A percentile compares a stretch with the other conserved stretches of the same genome.
phyloP scores from a whole-genome alignment of 2,797 vertebrate species.

The Orestias chungarensis region DNA sequence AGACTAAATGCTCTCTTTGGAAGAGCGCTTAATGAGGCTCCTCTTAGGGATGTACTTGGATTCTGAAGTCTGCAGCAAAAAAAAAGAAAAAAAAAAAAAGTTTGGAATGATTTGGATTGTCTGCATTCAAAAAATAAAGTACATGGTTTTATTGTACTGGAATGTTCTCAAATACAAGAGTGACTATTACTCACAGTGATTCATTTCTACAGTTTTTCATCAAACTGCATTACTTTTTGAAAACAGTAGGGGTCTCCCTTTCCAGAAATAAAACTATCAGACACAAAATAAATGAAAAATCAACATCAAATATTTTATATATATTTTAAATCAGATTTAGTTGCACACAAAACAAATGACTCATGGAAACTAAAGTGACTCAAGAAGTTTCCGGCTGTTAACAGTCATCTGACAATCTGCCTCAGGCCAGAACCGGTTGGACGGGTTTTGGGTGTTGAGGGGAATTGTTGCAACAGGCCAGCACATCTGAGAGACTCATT shows the following conservation, averaged over 20 bases:
- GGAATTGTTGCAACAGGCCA: background rate
- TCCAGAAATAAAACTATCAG: background rate
- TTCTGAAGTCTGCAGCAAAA: background rate
- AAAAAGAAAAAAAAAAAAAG: background rate
- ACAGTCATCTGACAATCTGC: too few species aligned
- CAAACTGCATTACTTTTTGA: background rate
- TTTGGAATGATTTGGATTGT: background rate
- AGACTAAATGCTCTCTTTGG: conserved; percentile 34
- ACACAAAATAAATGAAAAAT: too few species aligned
- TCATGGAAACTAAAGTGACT: background rate
- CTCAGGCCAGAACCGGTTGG: conserved; percentile 48
- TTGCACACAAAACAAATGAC: background rate
- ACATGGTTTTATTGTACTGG: background rate
- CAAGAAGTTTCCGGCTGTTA: too few species aligned
- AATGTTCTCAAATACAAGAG: background rate
- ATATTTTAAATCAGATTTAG: background rate
- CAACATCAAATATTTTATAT: too few species aligned
- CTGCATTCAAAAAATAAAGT: background rate
- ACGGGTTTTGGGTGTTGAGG: conserved; percentile 23
- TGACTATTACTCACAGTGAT: too few species aligned
- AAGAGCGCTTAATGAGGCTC: conserved; percentile 30
- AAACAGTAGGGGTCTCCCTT: conserved; percentile 17
- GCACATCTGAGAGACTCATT: background rate
- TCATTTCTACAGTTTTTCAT: background rate
- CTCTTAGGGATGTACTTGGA: background rate